Conservation (phyloP, 2,888 invertebrate species). For the Teinopalpus imperialis region DNA sequence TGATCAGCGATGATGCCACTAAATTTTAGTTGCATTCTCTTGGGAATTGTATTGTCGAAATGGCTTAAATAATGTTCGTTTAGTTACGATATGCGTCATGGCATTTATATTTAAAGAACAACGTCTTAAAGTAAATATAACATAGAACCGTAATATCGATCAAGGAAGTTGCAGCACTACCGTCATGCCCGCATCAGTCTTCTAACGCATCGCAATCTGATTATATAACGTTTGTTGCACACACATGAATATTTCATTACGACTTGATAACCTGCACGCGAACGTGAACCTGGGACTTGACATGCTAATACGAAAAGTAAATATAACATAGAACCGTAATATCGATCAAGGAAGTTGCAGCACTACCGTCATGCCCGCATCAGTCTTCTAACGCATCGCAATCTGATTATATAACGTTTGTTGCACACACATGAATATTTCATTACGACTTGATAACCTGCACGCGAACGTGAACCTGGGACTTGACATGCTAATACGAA, state of each 20-base stretch:
- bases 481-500: neutral
- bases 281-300: neutral
- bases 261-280: neutral
- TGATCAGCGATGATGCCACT: no score
- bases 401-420: no score
- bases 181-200: constrained; percentile 3
- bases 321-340: neutral
- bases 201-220: no score
- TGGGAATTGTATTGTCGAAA: no score
- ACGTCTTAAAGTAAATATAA: no score
- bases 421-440: constrained; percentile 9
- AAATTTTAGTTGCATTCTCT: no score
- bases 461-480: neutral
- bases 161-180: neutral
- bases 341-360: neutral
- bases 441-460: neutral
- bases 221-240: neutral
- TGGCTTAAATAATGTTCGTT: no score
- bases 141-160: neutral
- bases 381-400: neutral
- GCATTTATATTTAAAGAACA: no score
- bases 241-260: constrained; percentile 6
- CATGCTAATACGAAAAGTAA: no score
- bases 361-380: constrained; percentile 3
- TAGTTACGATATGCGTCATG: no score